These are phyloP conservation scores for Mesoclemmys tuberculata DNA, from an alignment of 2,113 vertebrate species.

Conservation along the genomic window DNA sequence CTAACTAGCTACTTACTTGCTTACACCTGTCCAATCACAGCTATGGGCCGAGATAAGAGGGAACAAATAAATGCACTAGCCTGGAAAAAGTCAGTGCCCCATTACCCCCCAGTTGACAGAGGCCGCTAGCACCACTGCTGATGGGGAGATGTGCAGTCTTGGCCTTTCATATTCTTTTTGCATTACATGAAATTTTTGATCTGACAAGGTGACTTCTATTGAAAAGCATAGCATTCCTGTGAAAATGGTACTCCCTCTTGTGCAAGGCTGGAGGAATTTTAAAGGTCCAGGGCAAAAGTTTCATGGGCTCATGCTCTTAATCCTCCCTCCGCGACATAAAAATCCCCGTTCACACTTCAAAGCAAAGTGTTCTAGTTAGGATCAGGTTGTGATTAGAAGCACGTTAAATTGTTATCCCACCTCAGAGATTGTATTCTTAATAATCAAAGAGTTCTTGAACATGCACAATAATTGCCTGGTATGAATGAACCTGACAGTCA, in stretches of 20 bases:
- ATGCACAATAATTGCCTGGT: background rate
- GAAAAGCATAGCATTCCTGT: background rate
- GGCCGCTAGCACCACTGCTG: background rate
- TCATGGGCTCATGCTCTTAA: background rate
- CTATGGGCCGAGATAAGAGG: too few relatives aligned
- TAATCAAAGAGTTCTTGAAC: background rate
- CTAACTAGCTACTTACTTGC: background rate
- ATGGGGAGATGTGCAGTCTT: background rate
- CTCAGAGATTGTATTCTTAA: fast-evolving
- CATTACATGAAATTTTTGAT: background rate
- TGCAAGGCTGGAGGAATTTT: background rate
- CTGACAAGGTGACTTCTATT: background rate
- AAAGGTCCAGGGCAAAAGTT: background rate
- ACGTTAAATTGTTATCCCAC: background rate
- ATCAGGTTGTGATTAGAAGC: background rate
- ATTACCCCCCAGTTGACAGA: background rate
- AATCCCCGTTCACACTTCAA: fast-evolving
- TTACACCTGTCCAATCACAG: background rate
- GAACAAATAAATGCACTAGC: background rate
- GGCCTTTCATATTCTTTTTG: background rate
- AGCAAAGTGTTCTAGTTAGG: fast-evolving
- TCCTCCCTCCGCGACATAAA: background rate
- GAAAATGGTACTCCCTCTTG: background rate
- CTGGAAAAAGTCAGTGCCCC: background rate
- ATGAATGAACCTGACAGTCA: background rate